These are phyloP conservation scores for Lapara coniferarum DNA, from an alignment of 2,888 invertebrate species.

Conservation along the genomic window DNA sequence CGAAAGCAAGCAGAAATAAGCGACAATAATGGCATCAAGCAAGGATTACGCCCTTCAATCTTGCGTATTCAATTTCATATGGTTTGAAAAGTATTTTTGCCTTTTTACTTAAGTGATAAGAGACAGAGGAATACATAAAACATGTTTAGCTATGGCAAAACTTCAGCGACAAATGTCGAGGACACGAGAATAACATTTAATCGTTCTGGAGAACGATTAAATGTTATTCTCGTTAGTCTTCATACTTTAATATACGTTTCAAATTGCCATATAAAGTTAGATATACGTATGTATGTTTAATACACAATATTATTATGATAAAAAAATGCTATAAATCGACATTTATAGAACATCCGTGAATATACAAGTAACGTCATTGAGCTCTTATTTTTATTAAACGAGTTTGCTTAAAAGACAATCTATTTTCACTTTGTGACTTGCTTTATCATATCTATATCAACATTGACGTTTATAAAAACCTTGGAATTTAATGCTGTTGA, in stretches of 20 bases:
- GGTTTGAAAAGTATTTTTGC: conserved; percentile 2
- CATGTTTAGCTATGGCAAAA: neutral
- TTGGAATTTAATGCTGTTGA: no score
- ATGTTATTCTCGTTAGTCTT: neutral
- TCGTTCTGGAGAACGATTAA: no score
- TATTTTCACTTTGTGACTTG: no score
- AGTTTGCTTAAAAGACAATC: no score
- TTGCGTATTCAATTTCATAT: neutral
- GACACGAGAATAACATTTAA: conserved; percentile 3
- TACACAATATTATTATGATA: neutral
- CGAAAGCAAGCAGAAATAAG: conserved; percentile 6
- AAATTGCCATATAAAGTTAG: neutral
- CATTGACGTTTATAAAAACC: no score
- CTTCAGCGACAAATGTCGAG: neutral
- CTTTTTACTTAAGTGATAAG: conserved; percentile 15
- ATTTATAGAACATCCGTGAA: neutral
- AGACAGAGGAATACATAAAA: neutral
- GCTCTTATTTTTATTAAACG: neutral
- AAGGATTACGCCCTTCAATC: conserved; percentile 8
- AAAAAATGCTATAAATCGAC: neutral
- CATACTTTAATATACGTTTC: neutral
- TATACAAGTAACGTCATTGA: conserved; percentile 3
- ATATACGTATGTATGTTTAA: neutral
- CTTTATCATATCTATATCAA: no score
- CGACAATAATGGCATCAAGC: conserved; percentile 3